Base-by-base conservation (phyloP, 2,888 invertebrate species). In the Nomada ferruginata region DNA sequence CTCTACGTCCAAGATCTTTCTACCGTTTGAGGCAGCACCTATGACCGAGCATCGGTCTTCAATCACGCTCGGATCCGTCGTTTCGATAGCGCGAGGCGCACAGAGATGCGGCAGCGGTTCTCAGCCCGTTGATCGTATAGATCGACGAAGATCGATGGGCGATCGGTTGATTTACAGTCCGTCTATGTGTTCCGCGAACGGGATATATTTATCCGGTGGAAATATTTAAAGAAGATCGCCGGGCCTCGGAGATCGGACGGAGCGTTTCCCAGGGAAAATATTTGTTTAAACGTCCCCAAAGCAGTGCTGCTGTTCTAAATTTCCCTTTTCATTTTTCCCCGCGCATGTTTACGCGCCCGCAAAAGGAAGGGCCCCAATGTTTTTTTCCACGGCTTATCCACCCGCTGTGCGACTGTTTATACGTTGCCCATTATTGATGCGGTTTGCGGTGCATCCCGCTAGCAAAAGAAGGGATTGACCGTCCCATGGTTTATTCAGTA, bases 31-130 rank as follows among this genome's bases (percentile, higher is more conserved):
- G 44, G 60, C 76, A 42, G 69, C 77, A 78, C 63, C 78, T 81
- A 76, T 71, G 78, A 76, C 80, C 68, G 60, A 59, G 82, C 79
- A 78, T 82, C 76, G 87, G 83, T 84, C 85, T 87, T 89, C 87
- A 82, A 90, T 90, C 89, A 87, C 83, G 73, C 76, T 72, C 65
- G 86, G 84, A 89, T 89, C 87, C 85, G 85, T 85, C 83, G 83
- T 76, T 72, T 85, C 85, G 89, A 90, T 89, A 87, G 83, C 85
- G 76, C 72, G 82, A 80, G 73, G 79, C 81, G 77, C 80, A 82
- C 70, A 78, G n/a, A 83, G 86, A 88, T 85, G 81, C 82, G 60
- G 44, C 83, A 87, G 87, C 79, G 87, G 85, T 76, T 85, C 80
- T 87, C 87, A 87, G 74, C 71, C 71, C 61, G 81, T 77, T 20